Evolutionary conservation across 2,888 invertebrate genomes (phyloP).

Genomic region (Drosophila macrospina): DNA sequence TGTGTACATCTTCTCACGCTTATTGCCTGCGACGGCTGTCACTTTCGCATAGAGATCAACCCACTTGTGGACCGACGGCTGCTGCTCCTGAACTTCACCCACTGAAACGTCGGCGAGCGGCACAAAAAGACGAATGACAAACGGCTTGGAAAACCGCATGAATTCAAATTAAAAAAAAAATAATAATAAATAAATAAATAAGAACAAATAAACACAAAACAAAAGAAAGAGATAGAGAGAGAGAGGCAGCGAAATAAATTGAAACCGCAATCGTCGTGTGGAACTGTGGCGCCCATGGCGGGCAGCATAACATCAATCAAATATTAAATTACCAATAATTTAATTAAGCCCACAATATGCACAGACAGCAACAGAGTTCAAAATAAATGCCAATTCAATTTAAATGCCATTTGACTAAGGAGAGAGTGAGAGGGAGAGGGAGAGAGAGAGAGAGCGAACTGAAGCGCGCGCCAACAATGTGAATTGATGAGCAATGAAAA

Average conservation of each 20-base stretch:
- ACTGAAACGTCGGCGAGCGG: conserved; percentile 31
- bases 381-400: conserved; percentile 78
- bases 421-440: conserved; percentile 5
- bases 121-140: conserved; percentile 16
- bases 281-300: conserved; percentile 55
- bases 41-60: conserved; percentile 64
- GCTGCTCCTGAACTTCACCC: conserved; percentile 77
- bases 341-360: conserved; percentile 79
- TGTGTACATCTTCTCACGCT: conserved; percentile 48
- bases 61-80: conserved; percentile 34
- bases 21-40: conserved; percentile 55
- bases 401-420: conserved; percentile 59
- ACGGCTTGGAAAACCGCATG: conserved; percentile 57
- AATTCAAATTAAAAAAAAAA: conserved; percentile 27
- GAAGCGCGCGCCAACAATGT: conserved; percentile 18
- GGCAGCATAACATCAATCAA: conserved; percentile 78
- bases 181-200: not conserved
- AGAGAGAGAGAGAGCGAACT: conserved; percentile 1
- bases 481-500: conserved; percentile 59
- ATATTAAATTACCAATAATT: conserved; percentile 83
- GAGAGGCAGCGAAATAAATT: conserved; percentile 53
- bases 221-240: too few species aligned
- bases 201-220: not conserved
- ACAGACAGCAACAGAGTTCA: conserved; percentile 65
- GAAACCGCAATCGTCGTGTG: conserved; percentile 58